Evolutionary conservation across 1,140 invertebrate genomes (phyloP), one percentile per base, ranked within the genome.

Genomic region (Drosophila guanche): DNA sequence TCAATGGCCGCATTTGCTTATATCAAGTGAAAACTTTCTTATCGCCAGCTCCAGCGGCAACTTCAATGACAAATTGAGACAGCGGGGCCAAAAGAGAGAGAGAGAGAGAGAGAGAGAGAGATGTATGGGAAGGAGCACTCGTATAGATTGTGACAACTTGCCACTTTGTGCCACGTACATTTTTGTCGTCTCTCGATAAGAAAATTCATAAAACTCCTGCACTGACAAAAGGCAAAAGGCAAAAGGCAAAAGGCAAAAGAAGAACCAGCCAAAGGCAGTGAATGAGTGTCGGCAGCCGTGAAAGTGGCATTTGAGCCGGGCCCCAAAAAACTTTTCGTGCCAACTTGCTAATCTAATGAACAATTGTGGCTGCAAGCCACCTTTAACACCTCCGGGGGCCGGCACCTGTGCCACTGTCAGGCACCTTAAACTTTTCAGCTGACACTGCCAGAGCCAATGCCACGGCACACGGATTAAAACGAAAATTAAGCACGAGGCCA

Each of bases 261-360:
- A 22, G 47, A 0, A 16, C 12, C 14, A 37, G 10, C 51, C 48
- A 47, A 43, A 46, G 48, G 16, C 47, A 42, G 41, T 48, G 63
- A 79, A 84, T 85, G 81, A 86, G 81, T 74, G 77, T 86, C 81
- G 81, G 69, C 81, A 85, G 77, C 77, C 83, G 83, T 85, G 77
- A 86, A 88, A 86, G 81, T 86, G 81, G 83, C 83, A 86, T 81
- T 85, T 85, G 78, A 88, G 83, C 77, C 69, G 46, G 70, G 70
- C 68, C 46, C 16, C 16, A 20, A 33, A 65, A 79, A 85, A 86
- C 78, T 86, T 86, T 88, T 73, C 52, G 52, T 73, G 45, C 41
- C 73, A 86, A 86, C 81, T 88, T 86, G 81, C 81, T 86, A 88
- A 86, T 86, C 81, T 88, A 86, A 86, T 86, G 81, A 86, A 86